Evolutionary conservation across 2,888 invertebrate genomes (phyloP).

Genomic region (Mesochorus sp.): DNA sequence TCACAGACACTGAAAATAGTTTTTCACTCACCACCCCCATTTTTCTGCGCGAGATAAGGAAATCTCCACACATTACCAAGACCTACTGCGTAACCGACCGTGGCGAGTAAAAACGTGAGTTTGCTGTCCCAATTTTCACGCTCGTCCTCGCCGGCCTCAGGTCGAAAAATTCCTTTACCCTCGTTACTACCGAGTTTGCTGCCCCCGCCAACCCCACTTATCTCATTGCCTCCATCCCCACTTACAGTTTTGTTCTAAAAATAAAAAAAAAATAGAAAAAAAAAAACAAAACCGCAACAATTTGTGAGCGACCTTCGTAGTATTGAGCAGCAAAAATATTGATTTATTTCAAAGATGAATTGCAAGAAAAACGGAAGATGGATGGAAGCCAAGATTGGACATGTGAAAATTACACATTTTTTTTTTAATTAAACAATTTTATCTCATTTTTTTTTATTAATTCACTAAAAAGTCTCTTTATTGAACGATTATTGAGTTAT

Average conservation of each 20-base stretch:
- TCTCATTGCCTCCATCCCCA: constrained; percentile 55
- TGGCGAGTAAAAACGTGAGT: constrained; percentile 94
- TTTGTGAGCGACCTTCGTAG: no score
- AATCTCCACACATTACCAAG: constrained; percentile 98
- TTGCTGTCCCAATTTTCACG: constrained; percentile 97
- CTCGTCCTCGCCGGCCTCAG: constrained; percentile 88
- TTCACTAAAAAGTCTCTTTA: no score
- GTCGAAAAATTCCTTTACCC: constrained; percentile 86
- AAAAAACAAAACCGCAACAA: no score
- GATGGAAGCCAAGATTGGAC: no score
- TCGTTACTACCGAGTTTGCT: constrained; percentile 87
- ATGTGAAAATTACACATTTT: no score
- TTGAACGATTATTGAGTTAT: no score
- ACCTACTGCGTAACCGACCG: constrained; percentile 97
- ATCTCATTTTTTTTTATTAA: no score
- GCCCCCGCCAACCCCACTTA: constrained; percentile 65
- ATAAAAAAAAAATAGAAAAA: background rate
- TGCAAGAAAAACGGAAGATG: no score
- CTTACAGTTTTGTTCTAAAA: constrained; percentile 70
- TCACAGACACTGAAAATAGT: background rate
- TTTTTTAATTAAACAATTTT: no score
- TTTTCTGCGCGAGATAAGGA: constrained; percentile 96
- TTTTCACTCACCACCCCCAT: constrained; percentile 88
- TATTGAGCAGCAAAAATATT: no score
- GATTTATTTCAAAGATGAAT: no score